A percentile compares a stretch with the other conserved stretches of the same genome.
Conservation (phyloP, 2,888 invertebrate genomes). For the Melinopterus prodromus region DNA sequence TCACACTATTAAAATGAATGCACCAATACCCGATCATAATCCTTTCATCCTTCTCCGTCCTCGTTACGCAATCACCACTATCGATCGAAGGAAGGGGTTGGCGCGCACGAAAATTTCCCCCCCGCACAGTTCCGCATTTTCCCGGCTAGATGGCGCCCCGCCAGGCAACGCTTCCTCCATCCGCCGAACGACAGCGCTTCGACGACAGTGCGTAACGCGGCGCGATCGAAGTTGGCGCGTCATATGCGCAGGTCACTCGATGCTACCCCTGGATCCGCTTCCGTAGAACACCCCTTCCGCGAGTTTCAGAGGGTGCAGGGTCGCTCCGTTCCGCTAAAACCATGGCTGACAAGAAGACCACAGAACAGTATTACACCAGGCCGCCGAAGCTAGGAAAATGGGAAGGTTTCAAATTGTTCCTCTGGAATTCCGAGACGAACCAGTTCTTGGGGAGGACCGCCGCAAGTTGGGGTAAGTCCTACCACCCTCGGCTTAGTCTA, state of each 20-base stretch:
- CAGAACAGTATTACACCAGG: slow-evolving; percentile 80
- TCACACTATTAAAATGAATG: too few relatives aligned
- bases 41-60: background rate
- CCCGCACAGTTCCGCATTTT: background rate
- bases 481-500: background rate
- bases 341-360: slow-evolving; percentile 80
- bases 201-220: slow-evolving; percentile 27
- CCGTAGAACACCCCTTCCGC: slow-evolving; percentile 48
- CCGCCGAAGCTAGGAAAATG: slow-evolving; percentile 85
- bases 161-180: slow-evolving; percentile 27
- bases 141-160: slow-evolving; percentile 7
- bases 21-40: too few relatives aligned
- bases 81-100: slow-evolving; percentile 4
- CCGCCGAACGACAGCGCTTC: slow-evolving; percentile 10
- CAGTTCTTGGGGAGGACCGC: slow-evolving; percentile 92
- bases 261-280: slow-evolving; percentile 50
- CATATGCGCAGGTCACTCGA: slow-evolving; percentile 51
- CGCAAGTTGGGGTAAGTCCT: slow-evolving; percentile 91
- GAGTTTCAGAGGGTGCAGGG: slow-evolving; percentile 47
- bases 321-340: slow-evolving; percentile 29
- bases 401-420: slow-evolving; percentile 84
- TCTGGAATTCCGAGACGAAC: slow-evolving; percentile 92
- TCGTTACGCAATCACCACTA: slow-evolving; percentile 13
- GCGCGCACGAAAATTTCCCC: slow-evolving; percentile 8
- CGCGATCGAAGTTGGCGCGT: slow-evolving; percentile 51